These are phyloP conservation scores for Mellivora capensis DNA, from an alignment of 2,113 vertebrate genomes.

Conservation along the genomic window DNA sequence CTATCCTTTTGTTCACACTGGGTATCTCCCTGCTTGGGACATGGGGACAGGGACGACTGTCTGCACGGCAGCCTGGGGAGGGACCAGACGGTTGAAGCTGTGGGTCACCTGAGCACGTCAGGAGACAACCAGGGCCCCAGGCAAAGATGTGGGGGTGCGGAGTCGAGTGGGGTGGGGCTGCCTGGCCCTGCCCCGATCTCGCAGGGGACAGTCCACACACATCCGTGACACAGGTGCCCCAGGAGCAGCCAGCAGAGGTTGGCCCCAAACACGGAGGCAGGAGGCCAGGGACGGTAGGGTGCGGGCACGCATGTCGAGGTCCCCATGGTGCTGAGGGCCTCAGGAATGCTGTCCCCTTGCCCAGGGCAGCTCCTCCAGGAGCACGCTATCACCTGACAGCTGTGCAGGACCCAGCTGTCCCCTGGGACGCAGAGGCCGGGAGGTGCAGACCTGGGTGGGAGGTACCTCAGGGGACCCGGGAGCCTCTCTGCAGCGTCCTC, in stretches of 20 bases:
- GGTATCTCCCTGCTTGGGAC: not conserved
- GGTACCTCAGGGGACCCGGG: not conserved
- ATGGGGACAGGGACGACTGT: too few species aligned
- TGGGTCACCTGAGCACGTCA: rapidly evolving
- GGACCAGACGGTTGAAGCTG: rapidly evolving
- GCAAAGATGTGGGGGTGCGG: rapidly evolving
- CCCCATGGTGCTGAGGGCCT: not conserved
- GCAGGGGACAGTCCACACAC: not conserved
- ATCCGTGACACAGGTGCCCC: not conserved
- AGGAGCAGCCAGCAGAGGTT: too few species aligned
- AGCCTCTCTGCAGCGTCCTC: too few species aligned
- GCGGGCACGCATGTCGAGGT: rapidly evolving
- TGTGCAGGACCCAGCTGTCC: rapidly evolving
- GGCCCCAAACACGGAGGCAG: rapidly evolving
- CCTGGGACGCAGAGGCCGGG: not conserved
- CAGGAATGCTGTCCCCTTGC: not conserved
- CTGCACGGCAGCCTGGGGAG: not conserved
- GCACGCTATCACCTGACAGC: not conserved
- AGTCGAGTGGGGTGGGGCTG: not conserved
- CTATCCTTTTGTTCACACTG: not conserved
- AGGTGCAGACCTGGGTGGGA: rapidly evolving
- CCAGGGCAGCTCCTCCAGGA: not conserved
- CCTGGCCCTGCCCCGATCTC: not conserved
- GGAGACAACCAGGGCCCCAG: rapidly evolving
- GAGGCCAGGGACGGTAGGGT: not conserved